Evolutionary conservation across 2,113 vertebrate genomes (phyloP), one percentile per base, ranked within the genome.

Genomic region (Polypterus bichir): DNA sequence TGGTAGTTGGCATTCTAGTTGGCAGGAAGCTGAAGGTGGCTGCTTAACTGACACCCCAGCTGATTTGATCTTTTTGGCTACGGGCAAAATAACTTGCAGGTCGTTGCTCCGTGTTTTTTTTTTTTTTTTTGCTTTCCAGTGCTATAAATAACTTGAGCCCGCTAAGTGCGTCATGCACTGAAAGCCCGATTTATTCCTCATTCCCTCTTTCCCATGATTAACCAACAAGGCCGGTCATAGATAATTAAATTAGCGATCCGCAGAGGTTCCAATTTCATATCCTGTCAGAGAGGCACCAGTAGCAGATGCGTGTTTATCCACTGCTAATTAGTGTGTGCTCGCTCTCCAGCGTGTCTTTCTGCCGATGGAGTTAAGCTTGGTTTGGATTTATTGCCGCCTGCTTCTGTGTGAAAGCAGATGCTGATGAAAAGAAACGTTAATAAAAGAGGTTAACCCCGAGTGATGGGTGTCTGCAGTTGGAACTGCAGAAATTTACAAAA

Each of bases 161-260:
- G 56, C 56, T 4, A 57, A 57, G 27, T 44, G 56, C 27, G 56
- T 57, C 10, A 44, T 45, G 9, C 56, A 5, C 3, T 9, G 11
- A 57, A 44, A 57, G 27, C 56, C 46, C 56, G 46, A 57, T 57
- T 57, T 44, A 57, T 45, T 27, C 9, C 56, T 44, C 56, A 57
- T 48, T 5, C 51, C 27, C 51, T 47, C 55, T 54, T 8, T n/a
- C 9, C n/a, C 44, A 44, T 51, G 7, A 56, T 9, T 7, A 56
- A 51, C 53, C 47, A 44, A 47, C 47, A 9, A 6, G 27, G 10
- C 27, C 49, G 5, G 47, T 57, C 10, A 44, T 53, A 53, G 54
- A 61, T 65, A 47, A 55, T 61, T 65, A 7, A 47, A 60, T 65
- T 52, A 56, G 44, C 57, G 27, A 6, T 11, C n/a, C 59, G 47